Percentiles rank a stretch among this genome's conserved stretches.
Evolutionary conservation across 2,113 vertebrate species (phyloP).

Genomic region (Carassius carassius): DNA sequence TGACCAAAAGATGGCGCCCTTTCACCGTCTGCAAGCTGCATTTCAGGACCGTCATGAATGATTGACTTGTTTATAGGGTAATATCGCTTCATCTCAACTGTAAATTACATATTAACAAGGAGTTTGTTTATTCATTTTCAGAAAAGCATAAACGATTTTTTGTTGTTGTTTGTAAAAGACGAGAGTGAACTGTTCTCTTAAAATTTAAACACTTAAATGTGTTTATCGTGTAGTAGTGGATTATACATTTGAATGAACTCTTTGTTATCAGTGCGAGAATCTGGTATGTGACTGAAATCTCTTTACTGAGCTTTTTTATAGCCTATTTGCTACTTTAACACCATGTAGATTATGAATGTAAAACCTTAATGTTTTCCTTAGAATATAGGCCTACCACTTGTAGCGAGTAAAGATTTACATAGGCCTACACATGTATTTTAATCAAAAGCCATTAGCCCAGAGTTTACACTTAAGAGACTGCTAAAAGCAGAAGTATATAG

Average conservation of each 20-base stretch:
- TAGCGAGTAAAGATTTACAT: neutral
- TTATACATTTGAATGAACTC: neutral
- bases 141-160: neutral
- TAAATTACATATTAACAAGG: neutral
- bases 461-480: neutral
- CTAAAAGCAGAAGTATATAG: neutral
- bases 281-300: neutral
- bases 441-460: neutral
- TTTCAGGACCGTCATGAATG: neutral
- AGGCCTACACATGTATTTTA: neutral
- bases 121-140: neutral
- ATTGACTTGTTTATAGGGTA: neutral
- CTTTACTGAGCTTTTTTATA: neutral
- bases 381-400: neutral
- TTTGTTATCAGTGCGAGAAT: neutral
- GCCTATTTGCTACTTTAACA: neutral
- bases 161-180: neutral
- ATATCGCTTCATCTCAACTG: neutral
- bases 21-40: neutral
- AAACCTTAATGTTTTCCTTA: neutral
- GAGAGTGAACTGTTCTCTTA: neutral
- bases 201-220: neutral
- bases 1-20: conserved; percentile 28
- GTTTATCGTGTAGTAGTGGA: neutral
- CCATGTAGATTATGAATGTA: neutral